phyloP scores from a whole-genome alignment of 2,888 invertebrate genomes.

The Coelinius sp. region DNA sequence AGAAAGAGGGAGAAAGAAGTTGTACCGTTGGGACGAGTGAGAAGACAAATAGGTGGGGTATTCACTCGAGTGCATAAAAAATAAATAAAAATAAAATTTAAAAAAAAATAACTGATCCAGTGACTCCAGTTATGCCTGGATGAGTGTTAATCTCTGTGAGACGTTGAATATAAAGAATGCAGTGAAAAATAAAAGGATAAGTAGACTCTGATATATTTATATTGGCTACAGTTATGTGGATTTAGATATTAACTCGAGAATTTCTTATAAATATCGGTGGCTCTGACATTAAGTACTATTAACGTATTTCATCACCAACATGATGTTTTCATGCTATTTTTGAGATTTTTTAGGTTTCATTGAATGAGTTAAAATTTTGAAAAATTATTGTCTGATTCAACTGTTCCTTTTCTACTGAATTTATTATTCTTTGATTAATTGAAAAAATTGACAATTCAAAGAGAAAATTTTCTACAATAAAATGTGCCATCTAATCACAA shows the following conservation, averaged over 20 bases:
- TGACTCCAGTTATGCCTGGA: slow-evolving; percentile 47
- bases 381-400: too few species aligned
- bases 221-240: slow-evolving; percentile 14
- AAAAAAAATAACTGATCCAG: slow-evolving; percentile 31
- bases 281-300: slow-evolving; percentile 9
- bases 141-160: slow-evolving; percentile 41
- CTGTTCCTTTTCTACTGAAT: too few species aligned
- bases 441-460: too few species aligned
- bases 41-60: neutral
- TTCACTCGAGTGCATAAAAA: neutral
- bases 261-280: neutral
- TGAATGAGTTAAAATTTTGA: too few species aligned
- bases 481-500: too few species aligned
- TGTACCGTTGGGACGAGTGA: neutral
- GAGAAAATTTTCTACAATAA: too few species aligned
- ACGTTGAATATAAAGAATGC: slow-evolving; percentile 40
- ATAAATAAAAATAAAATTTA: neutral
- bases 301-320: neutral
- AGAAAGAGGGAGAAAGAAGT: slow-evolving; percentile 13
- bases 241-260: slow-evolving; percentile 5
- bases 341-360: neutral
- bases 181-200: slow-evolving; percentile 27
- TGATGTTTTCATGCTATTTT: neutral
- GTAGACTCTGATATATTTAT: slow-evolving; percentile 24
- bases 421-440: too few species aligned